Evolutionary conservation across 2,797 vertebrate species (phyloP), one percentile per base, ranked within the genome.

Genomic region (Rhincodon typus): DNA sequence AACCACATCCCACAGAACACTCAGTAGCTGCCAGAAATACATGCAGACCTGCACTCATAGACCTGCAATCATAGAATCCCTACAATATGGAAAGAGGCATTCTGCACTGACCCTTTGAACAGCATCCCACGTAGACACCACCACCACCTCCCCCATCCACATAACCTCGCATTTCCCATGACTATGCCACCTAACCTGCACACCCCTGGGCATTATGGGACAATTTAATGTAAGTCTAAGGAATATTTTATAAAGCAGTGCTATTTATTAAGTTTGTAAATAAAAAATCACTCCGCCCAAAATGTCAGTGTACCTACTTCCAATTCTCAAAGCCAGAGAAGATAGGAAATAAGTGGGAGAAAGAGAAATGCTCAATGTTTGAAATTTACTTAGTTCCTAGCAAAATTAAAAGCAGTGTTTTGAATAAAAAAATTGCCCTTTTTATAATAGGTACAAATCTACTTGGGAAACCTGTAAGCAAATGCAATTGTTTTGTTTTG

Each of bases 401-500:
- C 57, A n/a, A 91, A 91, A 91, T 62, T 62, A 62, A 21, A 91
- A 91, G 15, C 90, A 67, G 90, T 42, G 67, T 93, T 4, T 69
- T 93, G 62, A 93, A 93, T 93, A 42, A 69, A 93, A 69, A 42
- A 42, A 21, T 69, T 25, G 7, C 7, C 34, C 34, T 69, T 93
- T 93, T 93, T 93, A 42, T 42, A 74, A 95, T 50, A n/a, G 46
- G 53, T 30, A 57, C 15, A 77, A 38, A 74, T 95, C 27, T n/a
- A 95, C 94, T 74, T 95, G 70, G n/a, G 88, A 91, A 91, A 62
- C 30, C 53, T 62, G 87, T n/a, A 57, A 53, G 87, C 53, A 94
- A 74, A 94, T 74, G 30, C 70, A 50, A 38, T 96, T 96, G 13
- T 88, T 90, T 67, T 94, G 42, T 4, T 95, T 95, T 72, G 77